Conservation (phyloP, 2,113 vertebrate species). For the Anolis carolinensis region DNA sequence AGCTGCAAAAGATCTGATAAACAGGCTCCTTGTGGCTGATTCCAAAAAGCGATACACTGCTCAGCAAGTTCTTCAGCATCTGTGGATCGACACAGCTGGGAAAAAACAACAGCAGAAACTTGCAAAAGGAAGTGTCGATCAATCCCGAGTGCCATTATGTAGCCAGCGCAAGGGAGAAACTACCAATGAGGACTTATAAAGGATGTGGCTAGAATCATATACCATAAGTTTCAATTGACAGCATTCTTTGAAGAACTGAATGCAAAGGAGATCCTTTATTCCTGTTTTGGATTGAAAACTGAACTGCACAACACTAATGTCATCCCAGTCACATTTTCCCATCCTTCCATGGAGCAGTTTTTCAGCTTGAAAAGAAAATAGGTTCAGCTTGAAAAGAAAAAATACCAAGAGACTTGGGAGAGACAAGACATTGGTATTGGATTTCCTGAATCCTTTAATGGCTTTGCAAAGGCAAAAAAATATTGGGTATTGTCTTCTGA, state of each 20-base stretch:
- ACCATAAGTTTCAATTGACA: neutral
- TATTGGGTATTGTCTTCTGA: neutral
- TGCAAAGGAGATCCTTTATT: neutral
- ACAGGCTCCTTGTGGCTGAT: conserved; percentile 86
- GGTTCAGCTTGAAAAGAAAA: too few species aligned
- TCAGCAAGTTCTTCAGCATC: conserved; percentile 84
- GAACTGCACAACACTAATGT: neutral
- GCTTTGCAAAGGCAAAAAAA: neutral
- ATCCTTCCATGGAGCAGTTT: neutral
- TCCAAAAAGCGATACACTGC: conserved; percentile 88
- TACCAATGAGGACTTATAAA: conserved; percentile 38
- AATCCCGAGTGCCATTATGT: conserved; percentile 66
- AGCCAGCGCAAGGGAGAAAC: conserved; percentile 61
- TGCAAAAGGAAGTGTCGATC: conserved; percentile 76
- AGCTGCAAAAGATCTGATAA: conserved; percentile 89
- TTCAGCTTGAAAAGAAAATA: neutral
- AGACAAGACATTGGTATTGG: neutral
- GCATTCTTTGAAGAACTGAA: neutral
- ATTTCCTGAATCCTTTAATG: neutral
- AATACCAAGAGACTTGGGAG: neutral
- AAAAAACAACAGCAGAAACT: conserved; percentile 58
- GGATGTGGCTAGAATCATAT: neutral
- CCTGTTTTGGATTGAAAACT: neutral
- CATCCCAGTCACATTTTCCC: neutral
- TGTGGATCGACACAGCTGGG: conserved; percentile 86